Conservation (phyloP, 2,797 vertebrate genomes). For the Lophotriccus pileatus region DNA sequence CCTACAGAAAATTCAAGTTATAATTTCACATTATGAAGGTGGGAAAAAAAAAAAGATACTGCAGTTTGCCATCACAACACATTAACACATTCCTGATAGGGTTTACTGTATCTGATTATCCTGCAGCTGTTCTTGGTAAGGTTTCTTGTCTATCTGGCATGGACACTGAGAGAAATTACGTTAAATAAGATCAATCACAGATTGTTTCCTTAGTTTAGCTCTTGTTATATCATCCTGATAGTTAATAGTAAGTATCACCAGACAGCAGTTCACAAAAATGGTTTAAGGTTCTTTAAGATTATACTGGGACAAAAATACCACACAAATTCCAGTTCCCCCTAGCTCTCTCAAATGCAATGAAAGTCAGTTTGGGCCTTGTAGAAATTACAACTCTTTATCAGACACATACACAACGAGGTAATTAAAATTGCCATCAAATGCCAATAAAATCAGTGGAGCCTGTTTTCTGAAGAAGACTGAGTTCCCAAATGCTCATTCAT, state of each 20-base stretch:
- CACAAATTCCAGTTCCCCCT: not conserved
- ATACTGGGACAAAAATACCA: not conserved
- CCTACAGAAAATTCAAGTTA: not conserved
- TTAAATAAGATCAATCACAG: not conserved
- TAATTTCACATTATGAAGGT: not conserved
- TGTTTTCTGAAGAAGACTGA: not conserved
- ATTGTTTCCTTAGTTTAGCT: not conserved
- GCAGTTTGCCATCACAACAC: not conserved
- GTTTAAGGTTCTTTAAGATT: not conserved
- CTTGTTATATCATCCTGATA: not conserved
- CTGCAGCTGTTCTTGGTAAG: not conserved
- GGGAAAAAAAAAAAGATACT: not conserved
- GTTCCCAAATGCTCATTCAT: not conserved
- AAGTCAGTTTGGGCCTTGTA: not conserved
- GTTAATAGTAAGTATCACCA: not conserved
- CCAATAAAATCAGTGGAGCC: not conserved
- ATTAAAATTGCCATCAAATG: not conserved
- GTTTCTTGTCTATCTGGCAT: not conserved
- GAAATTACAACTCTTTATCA: not conserved
- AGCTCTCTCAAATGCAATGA: not conserved
- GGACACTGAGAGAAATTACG: not conserved
- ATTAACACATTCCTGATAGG: not conserved
- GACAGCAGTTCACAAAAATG: not conserved
- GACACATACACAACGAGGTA: not conserved
- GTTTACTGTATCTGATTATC: conserved; percentile 27